Evolutionary conservation across 2,888 invertebrate species (phyloP).

Genomic region (Synergus gifuensis): DNA sequence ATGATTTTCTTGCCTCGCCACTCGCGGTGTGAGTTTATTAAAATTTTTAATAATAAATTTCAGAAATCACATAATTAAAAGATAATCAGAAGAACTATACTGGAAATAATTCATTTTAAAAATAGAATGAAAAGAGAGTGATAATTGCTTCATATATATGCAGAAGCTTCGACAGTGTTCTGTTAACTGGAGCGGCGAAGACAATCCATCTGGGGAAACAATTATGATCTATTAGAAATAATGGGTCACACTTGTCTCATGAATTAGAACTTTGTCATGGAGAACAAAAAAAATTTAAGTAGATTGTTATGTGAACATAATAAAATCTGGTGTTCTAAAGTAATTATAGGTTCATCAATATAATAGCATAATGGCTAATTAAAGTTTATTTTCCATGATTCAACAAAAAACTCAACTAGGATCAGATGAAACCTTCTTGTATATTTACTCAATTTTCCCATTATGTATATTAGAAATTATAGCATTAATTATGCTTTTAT

Average conservation of each 20-base stretch:
- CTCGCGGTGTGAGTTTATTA: too few species aligned
- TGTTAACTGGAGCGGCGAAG: constrained; percentile 32
- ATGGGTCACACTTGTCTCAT: constrained; percentile 28
- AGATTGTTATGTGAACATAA: constrained; percentile 14
- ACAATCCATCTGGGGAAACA: constrained; percentile 29
- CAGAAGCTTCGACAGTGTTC: constrained; percentile 37
- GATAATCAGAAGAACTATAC: neutral
- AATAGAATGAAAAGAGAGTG: constrained; percentile 34
- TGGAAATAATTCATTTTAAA: constrained; percentile 23
- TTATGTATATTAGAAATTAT: too few species aligned
- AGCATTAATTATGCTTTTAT: neutral
- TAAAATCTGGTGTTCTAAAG: constrained; percentile 22
- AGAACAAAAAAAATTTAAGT: constrained; percentile 13
- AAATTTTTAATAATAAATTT: too few species aligned
- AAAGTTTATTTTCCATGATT: constrained; percentile 3
- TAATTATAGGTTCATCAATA: constrained; percentile 3
- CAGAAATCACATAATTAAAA: neutral
- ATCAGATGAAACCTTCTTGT: neutral
- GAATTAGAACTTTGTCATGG: constrained; percentile 31
- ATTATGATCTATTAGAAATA: constrained; percentile 42
- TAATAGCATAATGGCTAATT: constrained; percentile 6
- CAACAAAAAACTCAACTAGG: neutral
- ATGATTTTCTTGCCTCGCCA: too few species aligned
- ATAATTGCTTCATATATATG: constrained; percentile 38
- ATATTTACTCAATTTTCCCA: neutral